These are phyloP conservation scores for Diglossa cyanea DNA, from an alignment of 2,797 vertebrate species.

Conservation along the genomic window DNA sequence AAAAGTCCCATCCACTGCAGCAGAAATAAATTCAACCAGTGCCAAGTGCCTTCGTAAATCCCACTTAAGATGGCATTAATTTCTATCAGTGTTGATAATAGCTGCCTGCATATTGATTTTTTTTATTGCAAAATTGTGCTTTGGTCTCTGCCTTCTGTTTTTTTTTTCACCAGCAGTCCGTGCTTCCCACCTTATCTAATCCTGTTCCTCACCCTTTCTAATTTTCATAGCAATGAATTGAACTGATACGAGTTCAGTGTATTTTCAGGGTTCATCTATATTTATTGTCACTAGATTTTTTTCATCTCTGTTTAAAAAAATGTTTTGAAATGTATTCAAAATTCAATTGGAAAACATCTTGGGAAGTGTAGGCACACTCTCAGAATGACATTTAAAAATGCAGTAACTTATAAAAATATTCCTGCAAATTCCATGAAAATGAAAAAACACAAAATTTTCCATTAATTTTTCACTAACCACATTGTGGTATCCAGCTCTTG, in stretches of 20 bases:
- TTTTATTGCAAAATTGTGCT: neutral
- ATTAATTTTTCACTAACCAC: neutral
- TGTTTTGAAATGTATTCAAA: neutral
- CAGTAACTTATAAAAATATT: neutral
- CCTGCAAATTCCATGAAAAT: neutral
- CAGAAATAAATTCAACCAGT: neutral
- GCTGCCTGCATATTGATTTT: neutral
- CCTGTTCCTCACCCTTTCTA: neutral
- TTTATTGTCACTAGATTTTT: neutral
- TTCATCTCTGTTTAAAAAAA: neutral
- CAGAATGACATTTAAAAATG: neutral
- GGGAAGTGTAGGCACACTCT: neutral
- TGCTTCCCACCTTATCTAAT: neutral
- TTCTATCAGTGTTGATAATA: neutral
- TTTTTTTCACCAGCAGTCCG: neutral
- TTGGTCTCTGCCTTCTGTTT: neutral
- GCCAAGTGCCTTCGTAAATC: neutral
- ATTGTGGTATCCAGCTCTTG: neutral
- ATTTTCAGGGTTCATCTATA: neutral
- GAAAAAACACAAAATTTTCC: neutral
- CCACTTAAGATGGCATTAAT: neutral
- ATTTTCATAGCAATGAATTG: neutral
- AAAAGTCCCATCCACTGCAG: neutral
- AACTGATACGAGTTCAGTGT: neutral
- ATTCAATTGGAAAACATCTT: neutral